phyloP scores from a whole-genome alignment of 2,113 vertebrate species.

The Megaptera novaeangliae region DNA sequence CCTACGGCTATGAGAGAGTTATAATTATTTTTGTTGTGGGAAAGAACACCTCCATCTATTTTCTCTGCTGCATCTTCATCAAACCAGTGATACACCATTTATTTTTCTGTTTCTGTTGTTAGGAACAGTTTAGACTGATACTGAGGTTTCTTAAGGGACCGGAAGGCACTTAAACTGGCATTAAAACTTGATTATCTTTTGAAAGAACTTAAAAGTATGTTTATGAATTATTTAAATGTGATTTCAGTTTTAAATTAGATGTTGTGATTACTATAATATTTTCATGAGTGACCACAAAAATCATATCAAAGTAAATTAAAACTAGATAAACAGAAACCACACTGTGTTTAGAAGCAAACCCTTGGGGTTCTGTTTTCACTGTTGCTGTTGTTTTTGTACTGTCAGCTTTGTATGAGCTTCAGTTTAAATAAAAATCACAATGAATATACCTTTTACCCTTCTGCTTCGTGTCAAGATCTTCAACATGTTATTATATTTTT shows the following conservation, averaged over 20 bases:
- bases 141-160: neutral
- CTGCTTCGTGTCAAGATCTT: neutral
- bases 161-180: neutral
- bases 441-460: neutral
- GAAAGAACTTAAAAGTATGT: conserved; percentile 15
- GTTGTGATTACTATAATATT: neutral
- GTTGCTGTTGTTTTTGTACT: neutral
- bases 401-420: neutral
- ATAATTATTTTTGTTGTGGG: neutral
- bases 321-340: neutral
- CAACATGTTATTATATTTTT: neutral
- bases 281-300: conserved; percentile 32
- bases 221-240: conserved; percentile 28
- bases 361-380: neutral
- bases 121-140: neutral
- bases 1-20: neutral
- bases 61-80: neutral
- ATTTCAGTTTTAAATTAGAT: conserved; percentile 48
- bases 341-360: neutral
- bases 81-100: neutral
- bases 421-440: neutral
- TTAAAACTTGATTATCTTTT: conserved; percentile 46
- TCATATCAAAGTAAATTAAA: conserved; percentile 43
- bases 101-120: neutral
- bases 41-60: neutral